These are phyloP conservation scores for Centropyge bicolor DNA, from an alignment of 2,797 vertebrate genomes.

Conservation along the genomic window DNA sequence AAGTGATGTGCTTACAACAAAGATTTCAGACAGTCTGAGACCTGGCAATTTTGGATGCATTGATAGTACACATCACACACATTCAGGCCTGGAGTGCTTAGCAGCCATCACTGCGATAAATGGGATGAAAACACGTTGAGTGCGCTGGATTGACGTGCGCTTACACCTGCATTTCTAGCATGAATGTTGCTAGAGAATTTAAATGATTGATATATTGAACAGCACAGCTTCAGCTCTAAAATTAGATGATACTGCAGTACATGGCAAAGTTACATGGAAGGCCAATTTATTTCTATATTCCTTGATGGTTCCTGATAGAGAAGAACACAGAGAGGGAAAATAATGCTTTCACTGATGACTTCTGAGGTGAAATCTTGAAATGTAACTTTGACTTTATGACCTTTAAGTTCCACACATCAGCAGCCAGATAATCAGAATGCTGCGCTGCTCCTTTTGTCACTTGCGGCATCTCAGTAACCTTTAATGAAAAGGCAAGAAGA, in stretches of 20 bases:
- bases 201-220: not conserved
- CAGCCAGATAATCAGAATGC: conserved; percentile 34
- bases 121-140: not conserved
- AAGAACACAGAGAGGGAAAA: conserved; percentile 13
- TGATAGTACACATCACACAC: conserved; percentile 20
- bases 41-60: conserved; percentile 12
- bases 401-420: conserved; percentile 34
- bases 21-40: not conserved
- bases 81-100: conserved; percentile 15
- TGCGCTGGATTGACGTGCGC: not conserved
- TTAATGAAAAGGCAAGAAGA: conserved; percentile 26
- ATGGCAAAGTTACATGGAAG: not conserved
- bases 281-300: not conserved
- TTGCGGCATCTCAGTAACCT: conserved; percentile 31
- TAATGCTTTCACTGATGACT: conserved; percentile 17
- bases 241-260: not conserved
- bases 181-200: not conserved
- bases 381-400: conserved; percentile 32
- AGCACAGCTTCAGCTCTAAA: conserved; percentile 8
- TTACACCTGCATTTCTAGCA: not conserved
- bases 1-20: not conserved
- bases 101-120: not conserved
- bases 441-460: conserved; percentile 5
- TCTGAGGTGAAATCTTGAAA: conserved; percentile 26
- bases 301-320: not conserved